These are phyloP conservation scores for Acanthoscelides obtectus DNA, from an alignment of 2,888 invertebrate genomes.

Conservation along the genomic window DNA sequence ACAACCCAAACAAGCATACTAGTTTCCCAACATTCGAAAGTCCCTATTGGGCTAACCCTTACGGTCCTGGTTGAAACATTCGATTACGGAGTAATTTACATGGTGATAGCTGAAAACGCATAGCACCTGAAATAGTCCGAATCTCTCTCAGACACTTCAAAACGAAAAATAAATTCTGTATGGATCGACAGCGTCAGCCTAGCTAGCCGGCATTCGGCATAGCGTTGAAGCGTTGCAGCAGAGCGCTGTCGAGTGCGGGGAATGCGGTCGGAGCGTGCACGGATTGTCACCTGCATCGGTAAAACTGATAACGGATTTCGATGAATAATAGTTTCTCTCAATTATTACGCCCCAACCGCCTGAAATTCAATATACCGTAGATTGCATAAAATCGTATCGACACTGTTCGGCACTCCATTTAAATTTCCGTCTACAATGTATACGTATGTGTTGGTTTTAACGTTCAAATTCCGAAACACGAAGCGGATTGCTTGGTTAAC, in stretches of 20 bases:
- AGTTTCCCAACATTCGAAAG: too few relatives aligned
- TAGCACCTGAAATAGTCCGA: neutral
- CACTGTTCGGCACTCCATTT: neutral
- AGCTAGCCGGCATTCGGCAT: neutral
- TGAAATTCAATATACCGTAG: neutral
- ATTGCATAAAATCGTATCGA: neutral
- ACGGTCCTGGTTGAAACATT: neutral
- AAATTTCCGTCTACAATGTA: neutral
- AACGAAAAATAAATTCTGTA: neutral
- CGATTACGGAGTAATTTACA: neutral
- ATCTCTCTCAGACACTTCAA: neutral
- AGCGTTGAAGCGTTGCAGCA: neutral
- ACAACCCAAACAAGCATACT: too few relatives aligned
- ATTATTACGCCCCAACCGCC: neutral
- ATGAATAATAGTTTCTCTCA: neutral
- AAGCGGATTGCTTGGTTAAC: neutral
- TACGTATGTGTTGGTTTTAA: neutral
- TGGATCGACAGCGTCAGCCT: neutral
- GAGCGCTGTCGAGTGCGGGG: neutral
- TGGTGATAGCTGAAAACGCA: neutral
- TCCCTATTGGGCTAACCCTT: too few relatives aligned
- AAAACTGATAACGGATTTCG: neutral
- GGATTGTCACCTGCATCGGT: neutral
- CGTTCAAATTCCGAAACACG: neutral
- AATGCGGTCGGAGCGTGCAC: neutral